Evolutionary conservation across 2,888 invertebrate species (phyloP), one percentile per base, ranked within the genome.

Genomic region (Dugesia japonica): DNA sequence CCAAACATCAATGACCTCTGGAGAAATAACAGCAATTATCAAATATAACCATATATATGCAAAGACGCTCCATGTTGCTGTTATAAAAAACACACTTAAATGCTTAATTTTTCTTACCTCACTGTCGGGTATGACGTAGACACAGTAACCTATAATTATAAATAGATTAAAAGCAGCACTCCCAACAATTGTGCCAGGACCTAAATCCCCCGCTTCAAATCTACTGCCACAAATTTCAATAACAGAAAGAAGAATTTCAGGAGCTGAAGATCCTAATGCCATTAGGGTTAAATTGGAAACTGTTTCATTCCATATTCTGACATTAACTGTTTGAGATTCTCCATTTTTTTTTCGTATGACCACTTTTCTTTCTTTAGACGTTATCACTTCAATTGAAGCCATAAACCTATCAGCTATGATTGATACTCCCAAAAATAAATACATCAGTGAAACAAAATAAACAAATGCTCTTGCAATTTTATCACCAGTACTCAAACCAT

Each of bases 11-110:
- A 95, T 91, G 9, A 89, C 89, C 27, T 91, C 91, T 0, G 90
- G 90, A 42, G 92, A 91, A 80, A 91, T 89, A 72, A 91, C 89
- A 71, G 91, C 90, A 76, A 98, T 87, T 81, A 99, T 98, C 77
- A 94, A 85, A 85, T 95, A 97, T 77, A 99, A 88, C 98, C 98
- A 98, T 75, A 98, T 90, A 85, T 99, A 99, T 71, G 98, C 98
- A 83, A 97, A 95, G 76, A 98, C 88, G 72, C 94, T 94, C 93
- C 95, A 97, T 9, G 91, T 89, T 71, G 97, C 94, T 15, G 98
- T 98, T 77, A 98, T 92, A 83, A 95, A 91, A 86, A 98, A 98
- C 77, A 98, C 98, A 78, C 94, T 88, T 77, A 95, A 87, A 87
- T 97, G 95, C 85, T 94, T 94, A 80, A 95, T 94, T 83, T 90